Percentiles rank a stretch among this genome's conserved stretches.
Conservation (phyloP, 2,113 vertebrate genomes). For the Pan paniscus region DNA sequence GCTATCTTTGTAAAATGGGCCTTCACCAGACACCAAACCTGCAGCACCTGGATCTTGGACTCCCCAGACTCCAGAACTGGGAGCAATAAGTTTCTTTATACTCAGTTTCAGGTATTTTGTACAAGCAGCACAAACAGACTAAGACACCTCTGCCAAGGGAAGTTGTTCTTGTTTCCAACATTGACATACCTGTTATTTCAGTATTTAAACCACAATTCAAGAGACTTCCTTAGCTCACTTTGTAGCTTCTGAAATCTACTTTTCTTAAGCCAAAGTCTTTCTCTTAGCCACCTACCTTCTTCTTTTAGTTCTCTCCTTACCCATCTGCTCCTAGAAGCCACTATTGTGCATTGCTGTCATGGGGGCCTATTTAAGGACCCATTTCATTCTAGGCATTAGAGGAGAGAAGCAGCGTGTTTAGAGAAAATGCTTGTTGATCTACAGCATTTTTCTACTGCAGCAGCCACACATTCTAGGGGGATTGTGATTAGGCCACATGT, state of each 20-base stretch:
- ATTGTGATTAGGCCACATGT: not conserved
- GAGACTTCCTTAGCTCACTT: not conserved
- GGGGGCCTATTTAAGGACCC: not conserved
- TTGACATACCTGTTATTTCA: not conserved
- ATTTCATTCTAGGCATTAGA: not conserved
- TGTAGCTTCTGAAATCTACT: not conserved
- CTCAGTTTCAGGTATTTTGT: not conserved
- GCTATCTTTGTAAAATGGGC: not conserved
- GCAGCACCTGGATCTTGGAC: too few species aligned
- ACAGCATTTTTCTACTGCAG: not conserved
- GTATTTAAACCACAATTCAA: not conserved
- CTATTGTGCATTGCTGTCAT: rapidly evolving
- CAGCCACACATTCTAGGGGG: not conserved
- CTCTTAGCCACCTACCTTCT: not conserved
- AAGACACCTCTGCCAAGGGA: not conserved
- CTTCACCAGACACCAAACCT: not conserved
- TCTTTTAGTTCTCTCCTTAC: not conserved
- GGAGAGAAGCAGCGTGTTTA: not conserved
- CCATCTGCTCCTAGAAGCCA: not conserved
- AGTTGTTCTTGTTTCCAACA: not conserved
- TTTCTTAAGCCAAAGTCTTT: not conserved
- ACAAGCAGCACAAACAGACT: not conserved
- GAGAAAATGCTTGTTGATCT: not conserved
- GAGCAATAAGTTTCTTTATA: not conserved
- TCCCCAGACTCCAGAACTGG: not conserved